Evolutionary conservation across 2,888 invertebrate genomes (phyloP).

Genomic region (Lepidochrysops patricia): DNA sequence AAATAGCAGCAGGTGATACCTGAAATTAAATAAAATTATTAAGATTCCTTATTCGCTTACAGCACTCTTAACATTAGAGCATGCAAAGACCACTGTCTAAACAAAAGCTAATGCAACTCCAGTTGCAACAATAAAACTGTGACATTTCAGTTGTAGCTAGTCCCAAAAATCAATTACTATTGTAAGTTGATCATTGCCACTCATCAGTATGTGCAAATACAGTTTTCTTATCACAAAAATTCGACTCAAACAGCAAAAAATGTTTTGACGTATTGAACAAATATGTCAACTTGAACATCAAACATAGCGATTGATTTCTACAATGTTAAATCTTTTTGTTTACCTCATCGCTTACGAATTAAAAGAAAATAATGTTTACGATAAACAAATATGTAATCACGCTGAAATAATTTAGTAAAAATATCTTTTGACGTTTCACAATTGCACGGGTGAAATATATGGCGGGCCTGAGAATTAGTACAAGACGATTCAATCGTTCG

Average conservation of each 20-base stretch:
- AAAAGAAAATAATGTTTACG: conserved; percentile 18
- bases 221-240: conserved; percentile 2
- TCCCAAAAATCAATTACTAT: neutral
- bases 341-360: conserved; percentile 27
- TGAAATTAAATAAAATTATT: conserved; percentile 33
- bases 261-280: conserved; percentile 40
- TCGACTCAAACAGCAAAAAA: conserved; percentile 11
- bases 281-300: conserved; percentile 37
- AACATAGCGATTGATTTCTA: conserved; percentile 20
- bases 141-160: neutral
- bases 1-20: conserved; percentile 40
- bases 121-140: neutral
- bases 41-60: neutral
- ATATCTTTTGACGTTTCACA: conserved; percentile 68
- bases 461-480: conserved; percentile 55
- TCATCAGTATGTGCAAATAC: neutral
- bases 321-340: conserved; percentile 13
- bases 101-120: neutral
- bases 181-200: neutral
- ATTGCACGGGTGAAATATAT: conserved; percentile 63
- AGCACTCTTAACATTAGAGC: neutral
- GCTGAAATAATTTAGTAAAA: conserved; percentile 43
- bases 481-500: conserved; percentile 17
- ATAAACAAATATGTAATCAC: conserved; percentile 27
- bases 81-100: neutral